Evolutionary conservation across 2,888 invertebrate genomes (phyloP).

Genomic region (Scelioninae gen. 1): DNA sequence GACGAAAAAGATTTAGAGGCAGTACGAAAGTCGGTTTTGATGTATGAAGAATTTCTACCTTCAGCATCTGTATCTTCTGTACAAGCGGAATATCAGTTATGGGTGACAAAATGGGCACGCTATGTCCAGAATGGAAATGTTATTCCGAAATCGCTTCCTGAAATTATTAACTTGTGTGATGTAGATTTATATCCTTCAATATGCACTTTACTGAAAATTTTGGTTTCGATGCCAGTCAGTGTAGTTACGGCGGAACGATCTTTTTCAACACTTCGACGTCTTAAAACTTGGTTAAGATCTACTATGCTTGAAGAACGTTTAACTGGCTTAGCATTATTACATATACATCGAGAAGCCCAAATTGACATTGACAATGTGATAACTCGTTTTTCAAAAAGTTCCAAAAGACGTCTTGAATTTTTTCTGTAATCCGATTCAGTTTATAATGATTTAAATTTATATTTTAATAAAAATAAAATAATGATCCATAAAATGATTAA

Average conservation of each 20-base stretch:
- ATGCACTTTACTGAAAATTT: conserved; percentile 52
- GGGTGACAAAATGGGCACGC: conserved; percentile 59
- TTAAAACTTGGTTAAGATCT: conserved; percentile 71
- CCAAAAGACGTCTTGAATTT: conserved; percentile 30
- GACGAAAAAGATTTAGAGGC: neutral
- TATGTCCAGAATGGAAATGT: neutral
- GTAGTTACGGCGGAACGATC: conserved; percentile 66
- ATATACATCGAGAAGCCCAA: neutral
- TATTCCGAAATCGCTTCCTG: conserved; percentile 67
- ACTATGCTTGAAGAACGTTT: conserved; percentile 69
- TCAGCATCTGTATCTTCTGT: conserved; percentile 5
- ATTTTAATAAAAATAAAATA: too few species aligned
- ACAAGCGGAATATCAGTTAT: conserved; percentile 30
- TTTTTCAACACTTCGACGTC: conserved; percentile 70
- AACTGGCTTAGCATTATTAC: conserved; percentile 48
- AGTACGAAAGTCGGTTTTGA: neutral
- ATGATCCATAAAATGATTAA: too few species aligned
- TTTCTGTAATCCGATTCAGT: too few species aligned
- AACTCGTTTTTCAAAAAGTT: conserved; percentile 72
- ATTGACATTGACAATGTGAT: neutral
- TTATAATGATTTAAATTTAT: too few species aligned
- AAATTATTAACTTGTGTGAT: conserved; percentile 68
- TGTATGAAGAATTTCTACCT: neutral
- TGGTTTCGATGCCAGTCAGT: conserved; percentile 69
- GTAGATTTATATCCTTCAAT: conserved; percentile 64